Conservation (phyloP, 2,113 vertebrate genomes). For the Sylvia atricapilla region DNA sequence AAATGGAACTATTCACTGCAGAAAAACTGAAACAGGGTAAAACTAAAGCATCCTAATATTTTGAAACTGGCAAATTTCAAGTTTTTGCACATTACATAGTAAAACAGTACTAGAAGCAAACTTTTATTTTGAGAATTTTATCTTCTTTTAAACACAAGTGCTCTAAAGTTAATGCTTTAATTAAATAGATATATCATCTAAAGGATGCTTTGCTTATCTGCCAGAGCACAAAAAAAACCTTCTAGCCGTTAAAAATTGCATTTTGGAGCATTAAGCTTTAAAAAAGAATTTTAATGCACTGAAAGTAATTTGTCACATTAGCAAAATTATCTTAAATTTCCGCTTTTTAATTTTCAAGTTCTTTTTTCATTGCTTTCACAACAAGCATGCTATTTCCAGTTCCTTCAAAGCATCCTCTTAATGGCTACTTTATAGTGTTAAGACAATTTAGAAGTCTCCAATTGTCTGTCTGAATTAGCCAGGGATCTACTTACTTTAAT, state of each 20-base stretch:
- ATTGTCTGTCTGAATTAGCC: neutral
- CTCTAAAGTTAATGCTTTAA: neutral
- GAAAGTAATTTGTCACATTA: neutral
- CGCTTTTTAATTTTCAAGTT: neutral
- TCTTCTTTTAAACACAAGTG: neutral
- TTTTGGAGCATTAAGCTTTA: neutral
- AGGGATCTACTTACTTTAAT: neutral
- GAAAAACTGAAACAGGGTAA: neutral
- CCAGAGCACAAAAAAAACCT: neutral
- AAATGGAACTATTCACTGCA: constrained; percentile 50
- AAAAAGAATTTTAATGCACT: neutral
- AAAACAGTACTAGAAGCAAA: neutral
- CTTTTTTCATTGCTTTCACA: neutral
- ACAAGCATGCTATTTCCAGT: neutral
- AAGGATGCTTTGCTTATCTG: neutral
- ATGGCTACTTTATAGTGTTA: neutral
- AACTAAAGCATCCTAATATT: neutral
- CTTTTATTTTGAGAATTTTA: neutral
- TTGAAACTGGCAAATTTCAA: neutral
- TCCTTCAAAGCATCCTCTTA: constrained; percentile 3
- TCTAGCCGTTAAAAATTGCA: neutral
- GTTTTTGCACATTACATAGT: neutral
- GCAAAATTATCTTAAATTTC: neutral
- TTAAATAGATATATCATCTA: neutral
- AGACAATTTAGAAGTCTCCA: constrained; percentile 2